Conservation (phyloP, 2,888 invertebrate species). For the Macrophya annulata region DNA sequence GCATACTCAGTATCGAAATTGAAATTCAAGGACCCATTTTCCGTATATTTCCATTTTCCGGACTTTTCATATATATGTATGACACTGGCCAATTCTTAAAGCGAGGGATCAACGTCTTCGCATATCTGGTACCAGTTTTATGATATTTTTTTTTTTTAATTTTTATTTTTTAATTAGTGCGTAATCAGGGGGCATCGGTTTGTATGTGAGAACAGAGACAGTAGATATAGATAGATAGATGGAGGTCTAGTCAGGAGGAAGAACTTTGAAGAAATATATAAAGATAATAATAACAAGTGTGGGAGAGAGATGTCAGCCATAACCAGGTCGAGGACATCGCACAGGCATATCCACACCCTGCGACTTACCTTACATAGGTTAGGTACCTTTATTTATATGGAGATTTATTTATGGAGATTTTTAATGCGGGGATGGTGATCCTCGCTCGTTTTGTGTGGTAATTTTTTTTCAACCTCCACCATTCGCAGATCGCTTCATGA, state of each 20-base stretch:
- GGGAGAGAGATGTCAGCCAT: conserved; percentile 56
- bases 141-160: background rate
- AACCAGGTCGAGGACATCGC: conserved; percentile 53
- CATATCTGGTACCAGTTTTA: background rate
- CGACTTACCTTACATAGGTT: conserved; percentile 35
- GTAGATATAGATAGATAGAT: background rate
- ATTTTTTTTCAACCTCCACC: background rate
- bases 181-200: conserved; percentile 23
- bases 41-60: no score
- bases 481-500: no score
- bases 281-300: conserved; percentile 53
- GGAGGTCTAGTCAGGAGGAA: conserved; percentile 15
- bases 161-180: conserved; percentile 16
- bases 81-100: background rate
- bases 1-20: background rate
- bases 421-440: background rate
- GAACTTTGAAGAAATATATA: conserved; percentile 36
- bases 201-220: conserved; percentile 13
- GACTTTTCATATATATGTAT: no score
- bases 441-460: background rate
- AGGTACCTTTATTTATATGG: background rate
- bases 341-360: conserved; percentile 40
- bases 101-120: background rate
- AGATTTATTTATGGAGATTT: background rate
- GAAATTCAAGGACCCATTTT: background rate